phyloP scores from a whole-genome alignment of 92 coral and sea anemone genomes.

The Scolanthus callimorphus region DNA sequence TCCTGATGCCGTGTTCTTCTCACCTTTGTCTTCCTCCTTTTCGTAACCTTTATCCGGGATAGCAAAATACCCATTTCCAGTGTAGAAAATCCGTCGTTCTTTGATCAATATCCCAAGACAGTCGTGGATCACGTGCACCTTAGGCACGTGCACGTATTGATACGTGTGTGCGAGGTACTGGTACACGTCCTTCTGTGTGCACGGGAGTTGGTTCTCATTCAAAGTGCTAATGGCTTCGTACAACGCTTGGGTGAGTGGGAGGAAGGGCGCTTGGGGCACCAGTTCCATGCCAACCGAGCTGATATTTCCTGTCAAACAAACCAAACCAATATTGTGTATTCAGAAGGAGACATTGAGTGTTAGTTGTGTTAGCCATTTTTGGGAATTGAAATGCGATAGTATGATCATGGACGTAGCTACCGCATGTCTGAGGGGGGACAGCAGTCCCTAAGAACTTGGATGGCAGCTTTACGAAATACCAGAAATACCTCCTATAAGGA shows the following conservation, averaged over 20 bases:
- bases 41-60: constrained; percentile 22
- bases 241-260: constrained; percentile 82
- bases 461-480: too few species aligned
- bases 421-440: too few species aligned
- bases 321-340: too few species aligned
- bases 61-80: constrained; percentile 69
- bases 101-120: constrained; percentile 81
- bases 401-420: too few species aligned
- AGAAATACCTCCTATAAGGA: too few species aligned
- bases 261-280: constrained; percentile 84
- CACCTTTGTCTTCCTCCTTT: constrained; percentile 23
- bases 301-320: constrained; percentile 78
- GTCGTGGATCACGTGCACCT: constrained; percentile 69
- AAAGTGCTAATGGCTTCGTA: constrained; percentile 76
- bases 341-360: too few species aligned
- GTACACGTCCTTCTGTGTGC: constrained; percentile 67
- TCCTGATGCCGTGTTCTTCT: constrained; percentile 24
- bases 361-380: too few species aligned
- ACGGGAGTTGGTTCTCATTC: constrained; percentile 58
- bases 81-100: constrained; percentile 58
- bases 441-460: too few species aligned
- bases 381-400: too few species aligned
- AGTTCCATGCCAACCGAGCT: constrained; percentile 82
- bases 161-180: constrained; percentile 68
- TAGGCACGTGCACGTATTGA: constrained; percentile 84